Conservation (phyloP, 2,888 invertebrate species). For the Antitype chi region DNA sequence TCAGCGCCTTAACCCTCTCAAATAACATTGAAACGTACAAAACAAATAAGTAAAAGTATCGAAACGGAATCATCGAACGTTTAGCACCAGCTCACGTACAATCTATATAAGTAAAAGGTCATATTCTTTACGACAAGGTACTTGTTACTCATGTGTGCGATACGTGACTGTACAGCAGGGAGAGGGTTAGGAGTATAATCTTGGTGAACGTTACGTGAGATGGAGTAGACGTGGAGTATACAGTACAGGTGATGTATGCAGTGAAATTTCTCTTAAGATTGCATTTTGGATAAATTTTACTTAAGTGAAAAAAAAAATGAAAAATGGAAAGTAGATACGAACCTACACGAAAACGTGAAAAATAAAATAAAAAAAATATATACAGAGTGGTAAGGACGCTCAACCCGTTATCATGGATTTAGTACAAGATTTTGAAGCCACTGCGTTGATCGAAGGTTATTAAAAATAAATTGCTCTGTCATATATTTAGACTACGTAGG, state of each 20-base stretch:
- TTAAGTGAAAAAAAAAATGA: not conserved
- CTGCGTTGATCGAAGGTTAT: too few species aligned
- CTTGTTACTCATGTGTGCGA: slow-evolving; percentile 43
- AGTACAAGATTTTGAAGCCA: too few species aligned
- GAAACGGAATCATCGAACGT: slow-evolving; percentile 70
- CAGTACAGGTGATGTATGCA: not conserved
- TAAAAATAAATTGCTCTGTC: too few species aligned
- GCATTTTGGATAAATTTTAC: not conserved
- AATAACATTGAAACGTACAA: slow-evolving; percentile 64
- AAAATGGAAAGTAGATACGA: not conserved
- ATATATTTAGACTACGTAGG: too few species aligned
- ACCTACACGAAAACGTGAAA: not conserved
- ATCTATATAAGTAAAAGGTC: slow-evolving; percentile 78
- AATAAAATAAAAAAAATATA: too few species aligned
- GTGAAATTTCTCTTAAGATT: not conserved
- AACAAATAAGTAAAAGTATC: slow-evolving; percentile 62
- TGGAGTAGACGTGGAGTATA: not conserved
- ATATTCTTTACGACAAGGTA: slow-evolving; percentile 76
- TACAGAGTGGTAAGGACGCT: too few species aligned
- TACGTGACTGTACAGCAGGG: slow-evolving; percentile 47
- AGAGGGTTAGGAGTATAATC: slow-evolving; percentile 46
- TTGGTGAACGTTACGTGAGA: slow-evolving; percentile 30
- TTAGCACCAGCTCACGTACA: slow-evolving; percentile 72
- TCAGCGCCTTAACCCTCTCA: slow-evolving; percentile 50
- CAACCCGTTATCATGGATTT: too few species aligned